Evolutionary conservation across 2,797 vertebrate species (phyloP), one percentile per base, ranked within the genome.

Genomic region (Phrynocephalus forsythii): DNA sequence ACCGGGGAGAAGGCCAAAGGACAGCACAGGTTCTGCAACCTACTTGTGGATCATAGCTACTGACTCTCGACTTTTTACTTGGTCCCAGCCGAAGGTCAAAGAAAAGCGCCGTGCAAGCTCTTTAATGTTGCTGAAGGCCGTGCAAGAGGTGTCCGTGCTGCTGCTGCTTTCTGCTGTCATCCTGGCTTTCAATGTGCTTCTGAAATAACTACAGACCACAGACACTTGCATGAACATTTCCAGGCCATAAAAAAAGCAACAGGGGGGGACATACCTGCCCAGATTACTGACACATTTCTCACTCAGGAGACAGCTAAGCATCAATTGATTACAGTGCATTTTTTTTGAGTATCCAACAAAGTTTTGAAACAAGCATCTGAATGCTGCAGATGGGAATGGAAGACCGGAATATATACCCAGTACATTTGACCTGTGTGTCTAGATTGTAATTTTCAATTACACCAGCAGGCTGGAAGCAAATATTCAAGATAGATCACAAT

Each of bases 1-100:
- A 79, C 6, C 9, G 79, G 85, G 90, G 83, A 38, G 78, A 89
- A 77, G 67, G 66, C 44, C 11, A 50, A 0, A 28, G 1, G 85
- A 79, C 15, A 83, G 84, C 4, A 24, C 3, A n/a, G 85, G 84
- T 1, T 1, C 33, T 50, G 89, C 82, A 89, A 94, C 95, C 44
- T 96, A 99, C 98, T 98, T 98, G 98, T 99, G 98, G 91, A 99
- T 98, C 97, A 98, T 96, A 87, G 98, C 97, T 77, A 99, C 90
- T 38, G 97, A 97, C 89, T 99, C 98, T 3, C 98, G 97, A 92
- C 96, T 98, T 96, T 98, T 98, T 94, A 98, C 94, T 28, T 96
- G 97, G 94, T 99, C 98, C 95, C 96, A 97, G 89, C 98, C 98
- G 87, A 98, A 98, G 1, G 97, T 98, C 90, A 99, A 97, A 2